These are phyloP conservation scores for Taenioides sp. DNA, from an alignment of 2,797 vertebrate species.

Conservation along the genomic window DNA sequence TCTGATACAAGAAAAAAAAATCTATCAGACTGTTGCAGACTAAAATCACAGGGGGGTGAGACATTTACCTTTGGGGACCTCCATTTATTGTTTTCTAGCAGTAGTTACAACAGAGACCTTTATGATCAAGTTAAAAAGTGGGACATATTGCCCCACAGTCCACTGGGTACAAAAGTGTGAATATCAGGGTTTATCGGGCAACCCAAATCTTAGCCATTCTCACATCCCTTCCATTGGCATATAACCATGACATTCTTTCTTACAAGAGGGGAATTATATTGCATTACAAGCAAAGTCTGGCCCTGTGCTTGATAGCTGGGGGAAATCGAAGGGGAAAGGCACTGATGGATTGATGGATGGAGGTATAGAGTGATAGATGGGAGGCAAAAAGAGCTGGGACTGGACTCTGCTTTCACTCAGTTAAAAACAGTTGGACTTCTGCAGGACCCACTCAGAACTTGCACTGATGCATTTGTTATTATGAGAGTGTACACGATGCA, in stretches of 20 bases:
- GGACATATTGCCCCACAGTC: slow-evolving; percentile 66
- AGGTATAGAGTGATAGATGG: slow-evolving; percentile 54
- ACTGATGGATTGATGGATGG: slow-evolving; percentile 59
- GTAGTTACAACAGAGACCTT: slow-evolving; percentile 47
- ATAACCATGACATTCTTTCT: slow-evolving; percentile 35
- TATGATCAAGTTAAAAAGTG: slow-evolving; percentile 53
- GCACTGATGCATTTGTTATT: slow-evolving; percentile 22
- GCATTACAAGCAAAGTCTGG: slow-evolving; percentile 39
- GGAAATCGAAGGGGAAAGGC: slow-evolving; percentile 42
- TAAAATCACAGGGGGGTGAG: slow-evolving; percentile 21
- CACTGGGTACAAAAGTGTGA: slow-evolving; percentile 40
- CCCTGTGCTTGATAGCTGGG: slow-evolving; percentile 40
- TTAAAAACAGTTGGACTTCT: slow-evolving; percentile 25
- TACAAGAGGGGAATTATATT: slow-evolving; percentile 58
- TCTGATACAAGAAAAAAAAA: no score
- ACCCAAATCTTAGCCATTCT: slow-evolving; percentile 33
- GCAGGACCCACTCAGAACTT: slow-evolving; percentile 15
- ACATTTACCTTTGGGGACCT: slow-evolving; percentile 11
- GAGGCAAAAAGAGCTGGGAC: slow-evolving; percentile 36
- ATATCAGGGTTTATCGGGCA: slow-evolving; percentile 52
- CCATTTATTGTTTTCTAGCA: slow-evolving; percentile 21
- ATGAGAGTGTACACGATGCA: neutral
- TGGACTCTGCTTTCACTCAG: slow-evolving; percentile 36
- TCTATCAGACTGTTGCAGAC: neutral
- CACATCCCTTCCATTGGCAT: slow-evolving; percentile 37